A percentile compares a stretch with the other conserved stretches of the same genome.
Evolutionary conservation across 2,113 vertebrate genomes (phyloP).

Genomic region (Junco hyemalis): DNA sequence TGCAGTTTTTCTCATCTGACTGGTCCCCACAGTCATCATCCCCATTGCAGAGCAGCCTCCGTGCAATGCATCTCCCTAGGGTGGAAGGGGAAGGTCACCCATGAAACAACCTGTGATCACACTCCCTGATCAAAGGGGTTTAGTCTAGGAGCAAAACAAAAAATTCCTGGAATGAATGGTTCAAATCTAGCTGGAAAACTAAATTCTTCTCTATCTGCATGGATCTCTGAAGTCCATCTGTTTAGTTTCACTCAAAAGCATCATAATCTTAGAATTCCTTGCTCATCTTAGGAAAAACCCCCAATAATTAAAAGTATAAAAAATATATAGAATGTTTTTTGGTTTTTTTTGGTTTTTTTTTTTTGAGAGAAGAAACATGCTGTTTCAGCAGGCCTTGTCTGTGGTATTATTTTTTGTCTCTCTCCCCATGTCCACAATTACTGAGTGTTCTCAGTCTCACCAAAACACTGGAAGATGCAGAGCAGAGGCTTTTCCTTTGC

Average conservation of each 20-base stretch:
- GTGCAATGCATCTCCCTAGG: conserved; percentile 85
- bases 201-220: not conserved
- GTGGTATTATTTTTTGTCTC: no score
- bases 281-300: not conserved
- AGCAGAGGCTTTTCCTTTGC: not conserved
- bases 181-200: not conserved
- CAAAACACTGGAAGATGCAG: not conserved
- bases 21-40: conserved; percentile 93
- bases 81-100: not conserved
- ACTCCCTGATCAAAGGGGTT: not conserved
- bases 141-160: not conserved
- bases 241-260: not conserved
- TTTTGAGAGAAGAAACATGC: not conserved
- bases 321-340: not conserved
- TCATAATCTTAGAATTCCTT: not conserved
- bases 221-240: not conserved
- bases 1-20: conserved; percentile 88
- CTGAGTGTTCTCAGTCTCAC: not conserved
- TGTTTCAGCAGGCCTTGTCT: not conserved
- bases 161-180: not conserved
- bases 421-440: not conserved
- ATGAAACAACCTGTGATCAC: not conserved
- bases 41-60: conserved; percentile 86
- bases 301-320: not conserved
- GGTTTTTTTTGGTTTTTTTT: not conserved